Evolutionary conservation across 2,113 vertebrate species (phyloP).

Genomic region (Cyanoderma ruficeps): DNA sequence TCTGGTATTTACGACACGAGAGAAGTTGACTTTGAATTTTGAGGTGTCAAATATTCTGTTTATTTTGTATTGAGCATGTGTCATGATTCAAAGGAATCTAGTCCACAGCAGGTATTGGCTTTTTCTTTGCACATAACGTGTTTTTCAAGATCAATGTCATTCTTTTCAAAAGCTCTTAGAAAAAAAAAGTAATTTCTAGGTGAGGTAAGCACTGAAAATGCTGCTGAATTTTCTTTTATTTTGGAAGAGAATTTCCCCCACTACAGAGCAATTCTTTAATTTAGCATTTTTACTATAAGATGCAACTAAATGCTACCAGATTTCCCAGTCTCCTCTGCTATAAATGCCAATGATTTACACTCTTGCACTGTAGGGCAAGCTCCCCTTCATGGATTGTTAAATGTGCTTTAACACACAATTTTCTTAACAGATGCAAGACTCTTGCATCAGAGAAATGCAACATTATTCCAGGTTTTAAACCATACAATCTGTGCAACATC

Average conservation of each 20-base stretch:
- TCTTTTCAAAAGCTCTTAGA: background rate
- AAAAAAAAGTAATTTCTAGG: background rate
- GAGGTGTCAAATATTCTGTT: background rate
- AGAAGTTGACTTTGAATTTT: background rate
- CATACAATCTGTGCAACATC: background rate
- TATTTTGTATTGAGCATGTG: background rate
- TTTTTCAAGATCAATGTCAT: accelerated
- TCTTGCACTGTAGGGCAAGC: background rate
- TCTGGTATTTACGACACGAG: background rate
- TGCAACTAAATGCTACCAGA: background rate
- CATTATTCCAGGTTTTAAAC: background rate
- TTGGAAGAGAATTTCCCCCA: background rate
- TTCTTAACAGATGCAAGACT: background rate
- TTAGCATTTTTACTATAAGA: background rate
- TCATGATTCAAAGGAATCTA: background rate
- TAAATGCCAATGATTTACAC: background rate
- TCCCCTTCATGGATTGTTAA: background rate
- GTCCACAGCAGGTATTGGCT: background rate
- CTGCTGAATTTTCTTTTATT: background rate
- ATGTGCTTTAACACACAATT: background rate
- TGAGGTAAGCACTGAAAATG: background rate
- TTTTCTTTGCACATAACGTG: background rate
- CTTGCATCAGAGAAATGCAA: background rate
- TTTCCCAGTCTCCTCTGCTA: background rate
- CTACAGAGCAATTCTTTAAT: background rate